phyloP scores from a whole-genome alignment of 2,113 vertebrate genomes.

The Xyliphius kryptos region DNA sequence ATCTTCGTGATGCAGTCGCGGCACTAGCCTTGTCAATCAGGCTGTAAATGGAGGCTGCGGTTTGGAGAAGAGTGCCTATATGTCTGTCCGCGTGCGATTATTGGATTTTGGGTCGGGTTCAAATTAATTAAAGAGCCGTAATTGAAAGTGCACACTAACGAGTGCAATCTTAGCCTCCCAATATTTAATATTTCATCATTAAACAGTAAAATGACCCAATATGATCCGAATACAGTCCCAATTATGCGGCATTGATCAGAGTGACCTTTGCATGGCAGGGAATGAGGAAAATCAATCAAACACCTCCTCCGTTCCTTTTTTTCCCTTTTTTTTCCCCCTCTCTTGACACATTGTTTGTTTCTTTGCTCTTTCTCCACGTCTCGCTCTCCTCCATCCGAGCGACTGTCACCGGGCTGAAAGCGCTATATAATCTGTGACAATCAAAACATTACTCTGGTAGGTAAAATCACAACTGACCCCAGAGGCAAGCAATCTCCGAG shows the following conservation, averaged over 20 bases:
- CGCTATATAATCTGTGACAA: constrained; percentile 34
- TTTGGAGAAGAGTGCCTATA: constrained; percentile 64
- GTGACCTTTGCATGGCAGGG: constrained; percentile 95
- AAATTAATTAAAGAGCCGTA: constrained; percentile 74
- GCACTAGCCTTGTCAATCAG: constrained; percentile 29
- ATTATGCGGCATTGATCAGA: constrained; percentile 98
- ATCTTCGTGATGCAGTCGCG: no score
- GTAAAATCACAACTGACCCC: constrained; percentile 55
- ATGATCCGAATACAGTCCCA: constrained; percentile 98
- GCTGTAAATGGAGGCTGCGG: constrained; percentile 65
- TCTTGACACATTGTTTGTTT: constrained; percentile 44
- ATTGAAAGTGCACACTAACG: constrained; percentile 76
- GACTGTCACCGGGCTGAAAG: constrained; percentile 24
- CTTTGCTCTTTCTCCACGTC: constrained; percentile 30
- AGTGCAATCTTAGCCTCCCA: constrained; percentile 76
- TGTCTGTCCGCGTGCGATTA: constrained; percentile 60
- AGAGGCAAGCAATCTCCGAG: constrained; percentile 56
- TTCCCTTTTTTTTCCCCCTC: no score
- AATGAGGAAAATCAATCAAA: constrained; percentile 86
- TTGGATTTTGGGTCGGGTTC: constrained; percentile 69
- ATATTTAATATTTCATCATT: constrained; percentile 99
- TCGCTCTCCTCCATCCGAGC: constrained; percentile 1
- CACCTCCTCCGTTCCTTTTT: no score
- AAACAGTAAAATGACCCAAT: constrained; percentile 98
- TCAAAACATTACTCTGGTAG: constrained; percentile 47